Percentiles rank a stretch among this genome's conserved stretches.
Conservation (phyloP, 1,140 invertebrate genomes). For the Musca domestica region DNA sequence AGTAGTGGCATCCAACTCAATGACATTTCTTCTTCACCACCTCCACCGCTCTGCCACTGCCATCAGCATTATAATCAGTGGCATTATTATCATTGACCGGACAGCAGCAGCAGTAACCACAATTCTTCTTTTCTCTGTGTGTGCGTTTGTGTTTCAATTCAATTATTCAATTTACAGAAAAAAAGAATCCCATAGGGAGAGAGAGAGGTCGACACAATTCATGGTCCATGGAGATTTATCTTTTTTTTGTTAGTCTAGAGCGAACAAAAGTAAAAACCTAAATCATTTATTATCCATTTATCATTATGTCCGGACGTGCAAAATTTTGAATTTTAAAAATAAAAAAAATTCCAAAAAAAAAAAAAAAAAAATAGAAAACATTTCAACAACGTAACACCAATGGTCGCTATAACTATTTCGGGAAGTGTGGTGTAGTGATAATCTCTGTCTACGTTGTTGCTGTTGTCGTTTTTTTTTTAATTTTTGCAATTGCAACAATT, state of each 20-base stretch:
- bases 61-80: too few relatives aligned
- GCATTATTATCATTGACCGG: too few relatives aligned
- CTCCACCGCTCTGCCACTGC: too few relatives aligned
- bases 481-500: not conserved
- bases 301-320: slow-evolving; percentile 20
- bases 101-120: too few relatives aligned
- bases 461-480: not conserved
- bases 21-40: too few relatives aligned
- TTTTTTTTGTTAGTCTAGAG: not conserved
- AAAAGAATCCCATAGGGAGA: too few relatives aligned
- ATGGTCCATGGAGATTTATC: not conserved
- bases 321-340: not conserved
- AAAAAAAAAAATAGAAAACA: not conserved
- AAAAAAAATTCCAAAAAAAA: not conserved
- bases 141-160: slow-evolving; percentile 5
- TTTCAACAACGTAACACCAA: not conserved
- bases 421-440: slow-evolving; percentile 4
- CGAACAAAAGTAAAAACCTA: not conserved
- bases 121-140: not conserved
- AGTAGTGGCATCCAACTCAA: not conserved
- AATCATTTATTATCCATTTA: slow-evolving; percentile 18
- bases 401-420: not conserved
- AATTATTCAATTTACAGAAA: slow-evolving; percentile 17
- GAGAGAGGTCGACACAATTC: not conserved
- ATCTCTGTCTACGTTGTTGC: not conserved